phyloP scores from a whole-genome alignment of 30 jellyfish, hydroid and myxozoan species.

The Aurelia sp. region DNA sequence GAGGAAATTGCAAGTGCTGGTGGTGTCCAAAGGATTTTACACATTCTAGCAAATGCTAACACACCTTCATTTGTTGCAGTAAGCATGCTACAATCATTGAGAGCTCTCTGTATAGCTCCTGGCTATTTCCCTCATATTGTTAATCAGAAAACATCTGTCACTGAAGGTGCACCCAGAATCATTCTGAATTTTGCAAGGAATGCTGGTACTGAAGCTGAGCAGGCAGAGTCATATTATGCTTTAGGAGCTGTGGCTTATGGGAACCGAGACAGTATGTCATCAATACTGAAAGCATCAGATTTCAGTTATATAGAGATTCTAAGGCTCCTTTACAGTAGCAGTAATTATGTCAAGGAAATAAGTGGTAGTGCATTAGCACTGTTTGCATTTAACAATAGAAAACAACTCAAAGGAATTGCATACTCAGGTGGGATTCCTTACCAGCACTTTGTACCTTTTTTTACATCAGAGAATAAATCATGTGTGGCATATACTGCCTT shows the following conservation, averaged over 20 bases:
- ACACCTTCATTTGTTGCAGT: slow-evolving; percentile 59
- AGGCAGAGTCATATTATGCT: slow-evolving; percentile 58
- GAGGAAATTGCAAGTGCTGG: slow-evolving; percentile 60
- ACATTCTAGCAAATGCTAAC: slow-evolving; percentile 40
- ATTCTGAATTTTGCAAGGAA: slow-evolving; percentile 37
- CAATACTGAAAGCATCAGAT: slow-evolving; percentile 25
- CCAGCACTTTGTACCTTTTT: slow-evolving; percentile 62
- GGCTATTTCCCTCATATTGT: slow-evolving; percentile 50
- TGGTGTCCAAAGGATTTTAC: slow-evolving; percentile 53
- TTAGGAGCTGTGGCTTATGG: slow-evolving; percentile 61
- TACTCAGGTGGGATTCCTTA: slow-evolving; percentile 63
- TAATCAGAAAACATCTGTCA: slow-evolving; percentile 32
- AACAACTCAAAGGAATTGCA: slow-evolving; percentile 30
- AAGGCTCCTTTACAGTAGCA: slow-evolving; percentile 32
- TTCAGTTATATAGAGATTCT: slow-evolving; percentile 51
- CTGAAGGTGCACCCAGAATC: slow-evolving; percentile 61
- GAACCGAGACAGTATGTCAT: slow-evolving; percentile 43
- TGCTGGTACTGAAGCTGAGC: slow-evolving; percentile 46
- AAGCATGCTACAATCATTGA: slow-evolving; percentile 48
- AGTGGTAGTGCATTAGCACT: slow-evolving; percentile 67
- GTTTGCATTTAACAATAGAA: slow-evolving; percentile 48
- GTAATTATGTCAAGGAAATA: slow-evolving; percentile 34
- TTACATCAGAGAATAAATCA: slow-evolving; percentile 36
- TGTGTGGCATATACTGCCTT: slow-evolving; percentile 66
- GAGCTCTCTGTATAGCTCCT: slow-evolving; percentile 57